A percentile compares a stretch with the other conserved stretches of the same genome.
phyloP scores from a whole-genome alignment of 2,113 vertebrate genomes.

The Spermophilus dauricus region DNA sequence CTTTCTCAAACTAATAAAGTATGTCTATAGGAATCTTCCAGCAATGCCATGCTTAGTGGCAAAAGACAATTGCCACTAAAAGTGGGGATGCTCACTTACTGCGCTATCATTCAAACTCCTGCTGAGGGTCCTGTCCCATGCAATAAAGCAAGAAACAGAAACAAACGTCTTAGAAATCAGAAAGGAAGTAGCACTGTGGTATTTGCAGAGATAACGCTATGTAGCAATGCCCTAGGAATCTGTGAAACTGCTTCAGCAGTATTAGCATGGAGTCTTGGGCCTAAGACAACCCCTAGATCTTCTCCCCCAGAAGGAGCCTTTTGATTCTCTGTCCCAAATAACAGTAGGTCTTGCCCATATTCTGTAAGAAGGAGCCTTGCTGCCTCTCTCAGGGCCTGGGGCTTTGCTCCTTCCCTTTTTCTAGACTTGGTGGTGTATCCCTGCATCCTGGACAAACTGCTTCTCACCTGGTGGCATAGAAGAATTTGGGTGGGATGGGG shows the following conservation, averaged over 20 bases:
- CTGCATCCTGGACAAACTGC: neutral
- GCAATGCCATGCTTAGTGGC: neutral
- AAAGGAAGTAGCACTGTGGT: neutral
- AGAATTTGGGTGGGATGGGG: neutral
- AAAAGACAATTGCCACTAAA: too few relatives aligned
- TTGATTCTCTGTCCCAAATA: too few relatives aligned
- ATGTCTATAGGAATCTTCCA: neutral
- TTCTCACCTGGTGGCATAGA: neutral
- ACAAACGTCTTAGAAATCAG: neutral
- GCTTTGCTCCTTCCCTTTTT: neutral
- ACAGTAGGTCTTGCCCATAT: neutral
- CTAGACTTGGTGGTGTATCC: neutral
- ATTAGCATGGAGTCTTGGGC: neutral
- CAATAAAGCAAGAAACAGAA: neutral
- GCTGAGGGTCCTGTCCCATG: neutral
- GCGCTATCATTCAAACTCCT: neutral
- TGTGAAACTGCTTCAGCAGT: neutral
- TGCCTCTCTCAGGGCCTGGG: neutral
- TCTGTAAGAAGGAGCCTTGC: neutral
- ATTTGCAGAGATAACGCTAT: neutral
- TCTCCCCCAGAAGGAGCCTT: neutral
- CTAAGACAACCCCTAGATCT: neutral
- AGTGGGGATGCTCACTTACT: neutral
- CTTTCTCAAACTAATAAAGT: neutral
- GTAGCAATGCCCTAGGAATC: neutral